Evolutionary conservation across 2,888 invertebrate genomes (phyloP).

Genomic region (Mythimna albipuncta): DNA sequence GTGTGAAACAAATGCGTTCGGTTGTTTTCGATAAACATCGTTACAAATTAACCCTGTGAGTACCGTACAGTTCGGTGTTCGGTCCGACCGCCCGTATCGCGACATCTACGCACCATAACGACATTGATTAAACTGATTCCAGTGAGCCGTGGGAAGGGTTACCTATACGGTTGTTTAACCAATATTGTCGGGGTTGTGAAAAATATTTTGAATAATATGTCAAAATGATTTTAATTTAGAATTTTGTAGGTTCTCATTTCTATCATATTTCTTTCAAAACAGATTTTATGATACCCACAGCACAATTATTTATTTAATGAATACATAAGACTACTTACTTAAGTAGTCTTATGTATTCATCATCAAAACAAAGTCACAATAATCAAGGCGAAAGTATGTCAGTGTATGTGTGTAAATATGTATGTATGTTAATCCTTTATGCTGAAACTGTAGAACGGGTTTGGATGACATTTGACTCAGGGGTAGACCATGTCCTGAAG

Average conservation of each 20-base stretch:
- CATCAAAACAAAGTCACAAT: no score
- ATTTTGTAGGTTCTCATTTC: background rate
- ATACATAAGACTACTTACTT: no score
- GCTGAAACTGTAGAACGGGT: background rate
- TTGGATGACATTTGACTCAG: background rate
- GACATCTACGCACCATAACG: conserved; percentile 78
- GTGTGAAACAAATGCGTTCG: conserved; percentile 77
- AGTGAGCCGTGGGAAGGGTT: conserved; percentile 67
- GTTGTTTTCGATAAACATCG: conserved; percentile 76
- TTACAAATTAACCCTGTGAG: conserved; percentile 83
- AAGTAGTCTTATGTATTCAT: no score
- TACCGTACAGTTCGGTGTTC: conserved; percentile 63
- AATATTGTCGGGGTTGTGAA: conserved; percentile 35
- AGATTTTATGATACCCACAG: no score
- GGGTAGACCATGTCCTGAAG: no score
- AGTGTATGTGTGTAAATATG: background rate
- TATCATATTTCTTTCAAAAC: no score
- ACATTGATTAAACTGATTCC: conserved; percentile 82
- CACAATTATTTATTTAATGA: no score
- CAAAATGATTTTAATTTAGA: background rate
- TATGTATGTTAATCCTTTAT: background rate
- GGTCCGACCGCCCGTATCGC: conserved; percentile 72
- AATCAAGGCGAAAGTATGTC: no score
- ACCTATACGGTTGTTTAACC: conserved; percentile 55
- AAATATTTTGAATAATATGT: background rate